Base-by-base conservation (phyloP, 2,113 vertebrate genomes). In the Ascaphus truei region DNA sequence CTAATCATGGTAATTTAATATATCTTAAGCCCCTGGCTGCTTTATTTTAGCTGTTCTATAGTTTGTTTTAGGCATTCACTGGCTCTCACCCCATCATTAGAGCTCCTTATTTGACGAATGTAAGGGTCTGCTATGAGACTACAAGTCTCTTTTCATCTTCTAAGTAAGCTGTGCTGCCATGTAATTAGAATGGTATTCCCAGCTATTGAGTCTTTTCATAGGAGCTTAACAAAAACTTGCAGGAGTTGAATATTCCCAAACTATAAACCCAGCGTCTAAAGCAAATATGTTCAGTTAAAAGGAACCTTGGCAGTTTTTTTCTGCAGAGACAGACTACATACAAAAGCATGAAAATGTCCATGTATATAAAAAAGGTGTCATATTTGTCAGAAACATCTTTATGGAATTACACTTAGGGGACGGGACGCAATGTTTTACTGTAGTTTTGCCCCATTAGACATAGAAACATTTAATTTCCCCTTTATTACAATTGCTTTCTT, bases 1-100 rank as follows among this genome's bases (percentile, higher is more conserved):
- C 92, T 94, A 96, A 96, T 97, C 94, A 94, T 93, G 94, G 93
- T 96, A 94, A 95, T 98, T 98, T 96, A 98, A 96, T 98, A 95
- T 94, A 96, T 94, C 90, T 93, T 90, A 92, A 95, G 92, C 90
- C 91, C 83, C 92, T 83, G 83, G 88, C 85, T 86, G 91, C 91
- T 93, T 93, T 93, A 91, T 92, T 90, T 89, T 88, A 90, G 72
- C 87, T 90, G 84, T 86, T 90, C 90, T 84, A 72, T 87, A 94
- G 93, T 96, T 96, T 96, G 93, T 95, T 95, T 95, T 93, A 92
- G 89, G 86, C 89, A 93, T 94, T 93, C 89, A 90, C 82, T 80
- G 79, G 84, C 88, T 90, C 87, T 94, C 89, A 88, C 88, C 81
- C 90, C 90, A 77, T 93, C 89, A 92, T 91, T 86, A 86, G 82